These are phyloP conservation scores for Corynorhinus townsendii DNA, from an alignment of 2,113 vertebrate species.

Conservation along the genomic window DNA sequence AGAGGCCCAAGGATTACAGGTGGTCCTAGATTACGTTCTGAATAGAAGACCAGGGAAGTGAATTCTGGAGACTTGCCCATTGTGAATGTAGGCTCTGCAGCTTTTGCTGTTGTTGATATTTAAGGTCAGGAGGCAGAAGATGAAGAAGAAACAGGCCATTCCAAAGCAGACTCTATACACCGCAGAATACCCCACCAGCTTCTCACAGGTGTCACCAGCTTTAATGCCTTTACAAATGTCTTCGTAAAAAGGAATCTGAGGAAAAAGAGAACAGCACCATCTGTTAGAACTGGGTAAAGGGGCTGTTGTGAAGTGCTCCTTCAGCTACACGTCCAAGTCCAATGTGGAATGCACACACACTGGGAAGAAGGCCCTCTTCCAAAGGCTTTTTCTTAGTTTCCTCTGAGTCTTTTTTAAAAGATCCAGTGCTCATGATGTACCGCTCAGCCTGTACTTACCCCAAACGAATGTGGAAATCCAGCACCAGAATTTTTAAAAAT, in stretches of 20 bases:
- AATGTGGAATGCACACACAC: neutral
- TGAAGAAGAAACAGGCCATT: slow-evolving; percentile 96
- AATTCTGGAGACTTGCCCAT: slow-evolving; percentile 85
- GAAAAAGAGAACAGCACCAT: neutral
- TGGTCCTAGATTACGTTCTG: neutral
- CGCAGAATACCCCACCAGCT: slow-evolving; percentile 92
- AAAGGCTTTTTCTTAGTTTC: neutral
- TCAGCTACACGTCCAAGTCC: neutral
- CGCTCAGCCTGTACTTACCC: neutral
- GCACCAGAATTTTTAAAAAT: neutral
- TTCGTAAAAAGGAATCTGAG: slow-evolving; percentile 90
- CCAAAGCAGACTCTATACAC: slow-evolving; percentile 98
- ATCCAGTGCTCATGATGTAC: neutral
- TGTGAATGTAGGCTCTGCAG: slow-evolving; percentile 93
- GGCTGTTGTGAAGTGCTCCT: neutral
- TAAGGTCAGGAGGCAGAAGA: slow-evolving; percentile 90
- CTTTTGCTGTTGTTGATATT: slow-evolving; percentile 89
- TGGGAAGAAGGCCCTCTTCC: neutral
- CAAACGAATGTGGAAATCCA: neutral
- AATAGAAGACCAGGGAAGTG: neutral
- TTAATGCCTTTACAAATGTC: slow-evolving; percentile 88
- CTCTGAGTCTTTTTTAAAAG: neutral
- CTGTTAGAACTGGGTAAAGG: neutral
- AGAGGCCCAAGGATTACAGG: fast-evolving
- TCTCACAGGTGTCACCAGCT: slow-evolving; percentile 90